Conservation (phyloP, 1,140 invertebrate genomes). For the Drosophila varians region DNA sequence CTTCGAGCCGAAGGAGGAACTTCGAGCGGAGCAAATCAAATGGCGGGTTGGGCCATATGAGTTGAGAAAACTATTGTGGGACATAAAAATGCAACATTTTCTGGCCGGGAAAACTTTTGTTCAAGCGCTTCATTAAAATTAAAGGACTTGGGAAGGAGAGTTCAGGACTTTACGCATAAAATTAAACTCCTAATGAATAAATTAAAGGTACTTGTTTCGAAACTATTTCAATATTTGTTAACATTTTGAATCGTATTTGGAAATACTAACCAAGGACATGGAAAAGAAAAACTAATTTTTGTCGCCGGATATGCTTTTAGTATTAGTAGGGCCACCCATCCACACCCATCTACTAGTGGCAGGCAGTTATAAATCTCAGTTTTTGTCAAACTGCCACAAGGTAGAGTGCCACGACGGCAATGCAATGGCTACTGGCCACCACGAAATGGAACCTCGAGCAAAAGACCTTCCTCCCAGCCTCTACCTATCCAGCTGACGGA, state of each 20-base stretch:
- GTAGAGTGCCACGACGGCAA: conserved; percentile 9
- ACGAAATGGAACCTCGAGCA: conserved; percentile 15
- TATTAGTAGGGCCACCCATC: background rate
- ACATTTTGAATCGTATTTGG: no score
- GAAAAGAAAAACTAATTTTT: background rate
- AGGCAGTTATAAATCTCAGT: conserved; percentile 10
- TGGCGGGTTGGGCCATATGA: conserved; percentile 14
- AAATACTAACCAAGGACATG: background rate
- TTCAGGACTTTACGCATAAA: background rate
- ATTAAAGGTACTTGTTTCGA: background rate
- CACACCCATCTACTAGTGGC: background rate
- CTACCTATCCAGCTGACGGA: conserved; percentile 33
- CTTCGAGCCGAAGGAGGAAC: background rate
- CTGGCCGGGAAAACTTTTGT: conserved; percentile 23
- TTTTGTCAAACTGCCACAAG: conserved; percentile 21
- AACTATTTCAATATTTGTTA: no score
- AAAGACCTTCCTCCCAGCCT: conserved; percentile 9
- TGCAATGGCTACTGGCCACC: conserved; percentile 19
- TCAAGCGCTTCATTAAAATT: conserved; percentile 39
- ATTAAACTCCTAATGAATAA: background rate
- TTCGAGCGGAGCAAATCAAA: conserved; percentile 37
- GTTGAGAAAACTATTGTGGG: conserved; percentile 26
- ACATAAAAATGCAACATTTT: conserved; percentile 29
- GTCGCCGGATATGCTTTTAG: background rate
- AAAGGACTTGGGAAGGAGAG: background rate